These are phyloP conservation scores for Ciconia stormi DNA, from an alignment of 2,113 vertebrate genomes.

Conservation along the genomic window DNA sequence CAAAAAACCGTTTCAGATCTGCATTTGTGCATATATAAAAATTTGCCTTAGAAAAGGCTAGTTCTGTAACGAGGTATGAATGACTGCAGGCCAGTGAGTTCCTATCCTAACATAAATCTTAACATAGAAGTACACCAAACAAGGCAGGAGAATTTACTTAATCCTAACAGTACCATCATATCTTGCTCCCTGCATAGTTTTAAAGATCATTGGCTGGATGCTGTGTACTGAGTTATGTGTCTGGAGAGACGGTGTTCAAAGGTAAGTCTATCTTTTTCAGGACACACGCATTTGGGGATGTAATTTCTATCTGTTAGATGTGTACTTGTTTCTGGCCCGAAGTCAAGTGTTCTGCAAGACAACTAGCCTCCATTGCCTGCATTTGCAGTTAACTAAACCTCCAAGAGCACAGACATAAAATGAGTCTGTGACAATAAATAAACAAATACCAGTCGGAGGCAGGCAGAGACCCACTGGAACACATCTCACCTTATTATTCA, in stretches of 20 bases:
- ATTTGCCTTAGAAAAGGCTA: not conserved
- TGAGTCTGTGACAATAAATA: not conserved
- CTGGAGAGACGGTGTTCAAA: not conserved
- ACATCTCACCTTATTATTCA: conserved; percentile 23
- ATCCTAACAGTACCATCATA: not conserved
- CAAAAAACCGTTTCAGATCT: not conserved
- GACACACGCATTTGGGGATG: not conserved
- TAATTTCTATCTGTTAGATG: not conserved
- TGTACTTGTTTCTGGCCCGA: not conserved
- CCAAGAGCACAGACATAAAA: not conserved
- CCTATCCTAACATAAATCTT: not conserved
- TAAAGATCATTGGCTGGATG: not conserved
- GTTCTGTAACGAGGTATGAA: not conserved
- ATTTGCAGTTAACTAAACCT: not conserved
- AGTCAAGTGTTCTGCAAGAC: not conserved
- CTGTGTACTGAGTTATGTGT: accelerated
- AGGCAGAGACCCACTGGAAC: not conserved
- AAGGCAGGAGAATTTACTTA: not conserved
- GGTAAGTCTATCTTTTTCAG: not conserved
- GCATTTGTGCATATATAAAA: not conserved
- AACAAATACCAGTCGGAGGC: not conserved
- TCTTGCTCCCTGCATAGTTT: not conserved
- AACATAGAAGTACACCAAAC: not conserved
- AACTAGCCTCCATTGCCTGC: not conserved
- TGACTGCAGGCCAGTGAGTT: not conserved